Base-by-base conservation (phyloP, 2,113 vertebrate species). In the Nansenia antarctica region DNA sequence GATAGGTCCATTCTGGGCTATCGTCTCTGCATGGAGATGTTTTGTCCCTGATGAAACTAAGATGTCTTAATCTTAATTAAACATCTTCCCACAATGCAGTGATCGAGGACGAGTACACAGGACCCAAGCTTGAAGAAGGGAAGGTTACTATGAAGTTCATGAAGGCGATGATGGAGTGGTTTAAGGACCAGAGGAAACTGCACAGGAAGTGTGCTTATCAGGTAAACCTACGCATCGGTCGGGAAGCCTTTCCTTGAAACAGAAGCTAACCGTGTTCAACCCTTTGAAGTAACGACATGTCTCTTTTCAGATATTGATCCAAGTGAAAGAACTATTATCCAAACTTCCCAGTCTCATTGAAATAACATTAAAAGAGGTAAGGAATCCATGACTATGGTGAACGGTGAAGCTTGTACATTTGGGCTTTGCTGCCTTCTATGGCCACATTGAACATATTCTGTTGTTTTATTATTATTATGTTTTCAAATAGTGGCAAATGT, bases 161-260 rank as follows among this genome's bases (percentile, higher is more conserved):
- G 96, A 92, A 93, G 67, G 96, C 98, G 9, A 87, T 98, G 78
- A 97, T 98, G 95, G 92, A 94, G 5, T 98, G 96, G 95, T 98
- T 97, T 79, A 92, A 94, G 76, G 96, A 96, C 1, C 94, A 98
- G 86, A 97, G 96, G 82, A 98, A 98, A 60, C 87, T 98, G 59
- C 96, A 98, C 85, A 91, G 96, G 82, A 98, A 98, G 69, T 98
- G 95, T 72, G 96, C 94, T 75, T 98, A 98, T 81, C 96, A 98
- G 95, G 45, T 49, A 42, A 11, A 42, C 6, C 22, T 37, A 27
- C 14, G n/a, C 1, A 15, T 9, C 27, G 18, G 52, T 5, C 1
- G 14, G 27, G n/a, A 9, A n/a, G n/a, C n/a, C n/a, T n/a, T n/a
- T n/a, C n/a, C 12, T 39, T 39, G 37, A 39, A 39, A 39, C n/a